Evolutionary conservation across 2,888 invertebrate species (phyloP).

Genomic region (Itoplectis maculator): DNA sequence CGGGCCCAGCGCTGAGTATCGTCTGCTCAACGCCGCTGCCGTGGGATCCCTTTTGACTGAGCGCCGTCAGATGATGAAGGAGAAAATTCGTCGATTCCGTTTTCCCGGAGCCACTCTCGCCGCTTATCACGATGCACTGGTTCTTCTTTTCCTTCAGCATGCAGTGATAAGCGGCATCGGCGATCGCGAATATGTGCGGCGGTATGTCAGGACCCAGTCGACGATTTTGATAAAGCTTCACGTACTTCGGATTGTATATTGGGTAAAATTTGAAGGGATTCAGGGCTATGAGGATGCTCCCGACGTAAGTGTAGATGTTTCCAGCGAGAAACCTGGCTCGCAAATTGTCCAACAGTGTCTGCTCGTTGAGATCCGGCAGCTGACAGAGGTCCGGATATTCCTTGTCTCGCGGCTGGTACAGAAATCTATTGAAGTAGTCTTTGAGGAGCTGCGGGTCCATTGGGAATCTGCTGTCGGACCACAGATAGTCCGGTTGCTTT

Average conservation of each 20-base stretch:
- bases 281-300: conserved; percentile 97
- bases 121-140: conserved; percentile 98
- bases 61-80: conserved; percentile 96
- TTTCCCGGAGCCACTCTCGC: conserved; percentile 98
- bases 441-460: conserved; percentile 96
- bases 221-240: conserved; percentile 97
- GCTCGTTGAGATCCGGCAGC: conserved; percentile 97
- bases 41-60: conserved; percentile 97
- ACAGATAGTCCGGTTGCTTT: conserved; percentile 93
- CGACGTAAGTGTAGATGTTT: conserved; percentile 98
- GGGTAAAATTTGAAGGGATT: conserved; percentile 98
- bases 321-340: conserved; percentile 94
- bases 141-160: conserved; percentile 96
- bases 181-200: conserved; percentile 98
- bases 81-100: conserved; percentile 98
- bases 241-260: conserved; percentile 99
- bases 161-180: conserved; percentile 96
- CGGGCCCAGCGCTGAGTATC: conserved; percentile 97
- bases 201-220: conserved; percentile 96
- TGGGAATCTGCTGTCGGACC: conserved; percentile 93
- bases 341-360: conserved; percentile 95
- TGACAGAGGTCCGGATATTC: conserved; percentile 98
- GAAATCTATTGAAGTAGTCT: conserved; percentile 95
- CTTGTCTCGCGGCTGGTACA: conserved; percentile 96
- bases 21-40: conserved; percentile 99